A percentile compares a stretch with the other conserved stretches of the same genome.
phyloP scores from a whole-genome alignment of 1,140 invertebrate genomes.

The Aleiodes sp. region DNA sequence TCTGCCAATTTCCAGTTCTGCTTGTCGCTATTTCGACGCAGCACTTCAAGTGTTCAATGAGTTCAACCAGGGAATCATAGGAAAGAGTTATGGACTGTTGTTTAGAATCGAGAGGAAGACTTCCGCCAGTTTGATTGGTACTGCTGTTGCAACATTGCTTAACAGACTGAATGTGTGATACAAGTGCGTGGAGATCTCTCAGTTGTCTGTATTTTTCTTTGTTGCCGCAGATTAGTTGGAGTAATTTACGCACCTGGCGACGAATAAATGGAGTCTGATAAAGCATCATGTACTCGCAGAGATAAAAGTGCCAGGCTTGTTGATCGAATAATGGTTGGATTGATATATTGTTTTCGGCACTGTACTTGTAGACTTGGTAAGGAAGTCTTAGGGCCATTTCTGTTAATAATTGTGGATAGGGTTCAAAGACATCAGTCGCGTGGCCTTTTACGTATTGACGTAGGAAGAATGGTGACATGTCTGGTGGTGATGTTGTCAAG shows the following conservation, averaged over 20 bases:
- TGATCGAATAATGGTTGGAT: slow-evolving; percentile 69
- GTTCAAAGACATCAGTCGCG: slow-evolving; percentile 91
- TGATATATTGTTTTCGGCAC: slow-evolving; percentile 67
- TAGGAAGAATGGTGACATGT: slow-evolving; percentile 96
- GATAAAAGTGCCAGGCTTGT: slow-evolving; percentile 77
- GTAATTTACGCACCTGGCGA: slow-evolving; percentile 86
- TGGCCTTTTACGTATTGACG: slow-evolving; percentile 92
- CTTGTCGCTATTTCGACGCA: slow-evolving; percentile 92
- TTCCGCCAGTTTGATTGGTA: slow-evolving; percentile 64
- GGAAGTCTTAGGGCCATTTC: slow-evolving; percentile 94
- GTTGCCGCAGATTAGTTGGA: slow-evolving; percentile 93
- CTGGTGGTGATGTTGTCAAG: slow-evolving; percentile 81
- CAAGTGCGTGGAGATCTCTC: slow-evolving; percentile 90
- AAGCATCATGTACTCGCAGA: slow-evolving; percentile 98
- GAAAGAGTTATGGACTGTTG: slow-evolving; percentile 71
- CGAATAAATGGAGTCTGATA: slow-evolving; percentile 81
- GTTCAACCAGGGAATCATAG: slow-evolving; percentile 89
- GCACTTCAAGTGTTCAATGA: slow-evolving; percentile 95
- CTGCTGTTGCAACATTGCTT: slow-evolving; percentile 67
- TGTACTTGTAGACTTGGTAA: slow-evolving; percentile 88
- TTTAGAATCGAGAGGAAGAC: slow-evolving; percentile 64
- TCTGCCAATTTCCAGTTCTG: slow-evolving; percentile 95
- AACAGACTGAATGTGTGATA: slow-evolving; percentile 77
- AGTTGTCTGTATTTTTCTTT: slow-evolving; percentile 95
- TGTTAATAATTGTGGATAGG: slow-evolving; percentile 91